Base-by-base conservation (phyloP, 2,113 vertebrate species). In the Ornithorhynchus anatinus region DNA sequence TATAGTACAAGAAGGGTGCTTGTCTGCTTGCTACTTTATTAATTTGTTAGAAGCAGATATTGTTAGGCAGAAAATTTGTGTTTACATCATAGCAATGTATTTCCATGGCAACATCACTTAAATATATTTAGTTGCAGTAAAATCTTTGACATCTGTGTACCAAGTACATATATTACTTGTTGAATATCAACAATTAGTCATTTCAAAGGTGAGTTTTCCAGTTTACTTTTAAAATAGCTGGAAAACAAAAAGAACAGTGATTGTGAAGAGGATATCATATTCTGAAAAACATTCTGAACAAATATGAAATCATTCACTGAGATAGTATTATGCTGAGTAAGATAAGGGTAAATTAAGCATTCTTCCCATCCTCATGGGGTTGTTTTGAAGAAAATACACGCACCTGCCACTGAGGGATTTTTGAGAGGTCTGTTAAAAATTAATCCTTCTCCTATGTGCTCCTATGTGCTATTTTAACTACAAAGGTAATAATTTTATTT, bases 101-200 rank as follows among this genome's bases (percentile, higher is more conserved):
- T 77, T 79, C 42, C 59, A 70, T 31, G 70, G 75, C 39, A 81
- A 79, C 51, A 45, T 33, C 23, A 66, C 14, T 72, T 5, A 20
- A 20, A 22, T 47, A 56, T 37, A 59, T 40, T 69, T 60, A 70
- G 37, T 16, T 59, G 3, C 74, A 47, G 43, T 35, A 64, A 50
- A 23, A 42, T 16, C 50, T 12, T 65, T 62, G 76, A 51, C 2
- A 31, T 48, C 23, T 50, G 2, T 20, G 10, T 31, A 52, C 50
- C 39, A 68, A 71, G 59, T 8, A 32, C 10, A 20, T 25, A n/a
- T 14, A 36, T 51, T 33, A 29, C 20, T 69, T 44, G 19, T 10
- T 75, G 32, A 64, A 35, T 54, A 69, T 45, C 8, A 53, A n/a
- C 19, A 31, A 29, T 73, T 44, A 3, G 19, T 59, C 37, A 67